A percentile compares a stretch with the other conserved stretches of the same genome.
phyloP scores from a whole-genome alignment of 2,797 vertebrate species.

The Amniataba percoides region DNA sequence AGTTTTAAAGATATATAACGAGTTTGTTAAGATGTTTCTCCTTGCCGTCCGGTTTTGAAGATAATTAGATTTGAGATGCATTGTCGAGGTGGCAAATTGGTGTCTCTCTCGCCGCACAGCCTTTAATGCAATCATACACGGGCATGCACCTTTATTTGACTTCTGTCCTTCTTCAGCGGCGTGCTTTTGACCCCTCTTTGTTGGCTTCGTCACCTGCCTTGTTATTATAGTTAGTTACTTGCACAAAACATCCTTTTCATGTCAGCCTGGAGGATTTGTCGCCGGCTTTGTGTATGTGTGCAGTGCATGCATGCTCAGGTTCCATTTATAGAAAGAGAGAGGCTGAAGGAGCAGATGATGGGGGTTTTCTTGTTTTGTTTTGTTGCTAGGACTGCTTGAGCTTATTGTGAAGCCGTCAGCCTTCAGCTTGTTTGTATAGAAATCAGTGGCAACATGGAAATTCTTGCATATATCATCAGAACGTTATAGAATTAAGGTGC shows the following conservation, averaged over 20 bases:
- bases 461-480: not conserved
- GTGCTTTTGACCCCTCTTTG: not conserved
- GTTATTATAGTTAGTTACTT: not conserved
- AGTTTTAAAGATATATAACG: not conserved
- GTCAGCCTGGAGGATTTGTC: constrained; percentile 19
- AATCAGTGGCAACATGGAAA: not conserved
- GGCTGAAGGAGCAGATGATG: constrained; percentile 7
- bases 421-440: constrained; percentile 4
- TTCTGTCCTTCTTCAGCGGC: not conserved
- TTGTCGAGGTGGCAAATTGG: not conserved
- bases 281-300: not conserved
- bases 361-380: not conserved
- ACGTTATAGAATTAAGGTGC: not conserved
- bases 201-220: not conserved
- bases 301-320: not conserved
- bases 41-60: not conserved
- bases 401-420: constrained; percentile 3
- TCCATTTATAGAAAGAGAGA: constrained; percentile 29
- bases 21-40: constrained; percentile 14
- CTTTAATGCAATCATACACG: not conserved
- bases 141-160: not conserved
- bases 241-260: not conserved
- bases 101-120: constrained; percentile 6
- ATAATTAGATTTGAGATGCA: constrained; percentile 1
- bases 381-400: constrained; percentile 9